Base-by-base conservation (phyloP, 2,113 vertebrate genomes). In the Pluvialis apricaria region DNA sequence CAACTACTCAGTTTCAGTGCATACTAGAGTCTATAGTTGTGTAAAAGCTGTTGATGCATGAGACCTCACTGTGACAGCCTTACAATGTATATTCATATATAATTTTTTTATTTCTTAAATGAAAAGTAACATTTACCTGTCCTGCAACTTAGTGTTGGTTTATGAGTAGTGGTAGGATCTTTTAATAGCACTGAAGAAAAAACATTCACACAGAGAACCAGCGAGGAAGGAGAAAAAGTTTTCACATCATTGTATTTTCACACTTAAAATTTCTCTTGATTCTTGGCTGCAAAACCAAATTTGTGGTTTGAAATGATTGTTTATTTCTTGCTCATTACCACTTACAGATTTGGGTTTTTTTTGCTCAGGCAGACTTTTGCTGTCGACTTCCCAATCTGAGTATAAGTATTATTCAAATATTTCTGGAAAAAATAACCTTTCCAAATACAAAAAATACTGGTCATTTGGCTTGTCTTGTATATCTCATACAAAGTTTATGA, bases 21-120 rank as follows among this genome's bases (percentile, higher is more conserved):
- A 84, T 60, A 40, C 20, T 62, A 28, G 17, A 90, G 51, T 90
- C 82, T 61, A 72, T 24, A 83, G 72, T 55, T 92, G n/a, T 64
- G 57, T 81, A 89, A 82, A 96, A 94, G 16, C 40, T 86, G 54
- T 94, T 93, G 70, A 94, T 69, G 70, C 90, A 81, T 88, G 40
- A 85, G 73, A 92, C 21, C 60, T 91, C 55, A 49, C 40, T 72
- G 42, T 88, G 85, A 83, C 82, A 92, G 52, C 21, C 29, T 92
- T 89, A 79, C 36, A 45, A 72, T 66, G 3, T 81, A 31, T 91
- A 44, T 94, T 92, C 62, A 54, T 49, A 38, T 76, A 18, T 11
- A 54, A 55, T 51, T 79, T 36, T 29, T 91, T 84, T 69, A 5
- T 66, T 86, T 84, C 52, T 95, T 83, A 94, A 90, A 70, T 54